phyloP scores from a whole-genome alignment of 1,140 invertebrate genomes.

The Hycleus cichorii region DNA sequence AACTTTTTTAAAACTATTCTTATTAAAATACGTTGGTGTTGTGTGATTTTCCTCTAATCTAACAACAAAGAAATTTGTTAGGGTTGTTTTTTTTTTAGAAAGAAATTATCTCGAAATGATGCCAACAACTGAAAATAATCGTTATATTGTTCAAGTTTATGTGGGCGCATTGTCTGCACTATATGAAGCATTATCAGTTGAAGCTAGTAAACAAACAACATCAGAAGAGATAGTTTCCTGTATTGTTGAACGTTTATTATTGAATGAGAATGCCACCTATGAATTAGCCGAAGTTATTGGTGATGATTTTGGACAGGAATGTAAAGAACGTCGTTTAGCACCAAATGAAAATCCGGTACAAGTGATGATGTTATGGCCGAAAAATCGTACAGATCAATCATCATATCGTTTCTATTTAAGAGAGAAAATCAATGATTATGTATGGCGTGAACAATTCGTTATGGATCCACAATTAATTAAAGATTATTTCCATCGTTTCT shows the following conservation, averaged over 20 bases:
- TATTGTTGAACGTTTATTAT: slow-evolving; percentile 68
- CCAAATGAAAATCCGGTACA: slow-evolving; percentile 82
- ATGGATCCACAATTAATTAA: slow-evolving; percentile 85
- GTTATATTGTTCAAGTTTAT: slow-evolving; percentile 71
- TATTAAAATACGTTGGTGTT: slow-evolving; percentile 1
- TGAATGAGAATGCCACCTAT: slow-evolving; percentile 64
- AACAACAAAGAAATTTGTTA: too few relatives aligned
- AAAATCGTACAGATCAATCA: slow-evolving; percentile 46
- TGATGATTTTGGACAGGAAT: slow-evolving; percentile 75
- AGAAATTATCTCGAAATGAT: slow-evolving; percentile 8
- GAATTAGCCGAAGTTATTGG: slow-evolving; percentile 87
- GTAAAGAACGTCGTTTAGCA: slow-evolving; percentile 84
- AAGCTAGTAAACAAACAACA: slow-evolving; percentile 85
- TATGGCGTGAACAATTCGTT: slow-evolving; percentile 79
- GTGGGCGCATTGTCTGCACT: slow-evolving; percentile 81
- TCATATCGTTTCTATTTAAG: slow-evolving; percentile 70
- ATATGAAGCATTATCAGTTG: slow-evolving; percentile 84
- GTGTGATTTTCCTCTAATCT: too few relatives aligned
- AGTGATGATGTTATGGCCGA: slow-evolving; percentile 90
- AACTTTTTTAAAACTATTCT: background rate
- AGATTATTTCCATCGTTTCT: slow-evolving; percentile 84
- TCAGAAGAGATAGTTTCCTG: slow-evolving; percentile 84
- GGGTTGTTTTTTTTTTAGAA: too few relatives aligned
- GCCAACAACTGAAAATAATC: slow-evolving; percentile 32
- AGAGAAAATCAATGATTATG: slow-evolving; percentile 68